phyloP scores from a whole-genome alignment of 2,113 vertebrate genomes.

The Penelope pileata region DNA sequence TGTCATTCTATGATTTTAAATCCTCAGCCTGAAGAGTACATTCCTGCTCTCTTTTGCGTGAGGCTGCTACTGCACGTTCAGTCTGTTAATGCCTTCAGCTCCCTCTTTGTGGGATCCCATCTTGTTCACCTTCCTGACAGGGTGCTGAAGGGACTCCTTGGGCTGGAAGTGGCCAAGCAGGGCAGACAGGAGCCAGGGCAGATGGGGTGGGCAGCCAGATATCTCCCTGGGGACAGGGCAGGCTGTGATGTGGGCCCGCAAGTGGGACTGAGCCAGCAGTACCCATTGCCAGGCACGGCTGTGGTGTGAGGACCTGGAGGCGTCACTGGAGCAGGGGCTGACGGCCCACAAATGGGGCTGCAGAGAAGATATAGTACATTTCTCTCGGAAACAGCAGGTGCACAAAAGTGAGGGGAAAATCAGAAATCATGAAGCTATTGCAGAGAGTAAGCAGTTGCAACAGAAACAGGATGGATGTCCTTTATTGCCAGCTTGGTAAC shows the following conservation, averaged over 20 bases:
- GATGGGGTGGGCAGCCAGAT: background rate
- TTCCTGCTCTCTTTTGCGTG: constrained; percentile 31
- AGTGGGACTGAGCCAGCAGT: background rate
- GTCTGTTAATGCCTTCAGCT: background rate
- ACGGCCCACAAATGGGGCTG: background rate
- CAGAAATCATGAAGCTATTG: background rate
- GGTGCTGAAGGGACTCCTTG: too few species aligned
- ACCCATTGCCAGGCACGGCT: too few species aligned
- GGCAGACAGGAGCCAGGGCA: background rate
- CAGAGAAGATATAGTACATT: background rate
- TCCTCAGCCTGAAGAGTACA: background rate
- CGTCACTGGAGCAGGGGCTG: background rate
- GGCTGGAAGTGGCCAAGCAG: background rate
- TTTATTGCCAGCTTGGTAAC: background rate
- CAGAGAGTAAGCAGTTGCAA: background rate
- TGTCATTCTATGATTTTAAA: background rate
- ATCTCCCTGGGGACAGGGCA: background rate
- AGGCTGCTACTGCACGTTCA: background rate
- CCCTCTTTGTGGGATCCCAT: background rate
- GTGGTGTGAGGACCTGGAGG: background rate
- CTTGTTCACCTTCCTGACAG: background rate
- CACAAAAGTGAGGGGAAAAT: background rate
- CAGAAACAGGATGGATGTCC: background rate
- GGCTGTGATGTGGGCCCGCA: background rate
- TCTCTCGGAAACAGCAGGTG: background rate